Evolutionary conservation across 64 coral and sea anemone species (phyloP), one percentile per base, ranked within the genome.

Genomic region (Pocillopora verrucosa): DNA sequence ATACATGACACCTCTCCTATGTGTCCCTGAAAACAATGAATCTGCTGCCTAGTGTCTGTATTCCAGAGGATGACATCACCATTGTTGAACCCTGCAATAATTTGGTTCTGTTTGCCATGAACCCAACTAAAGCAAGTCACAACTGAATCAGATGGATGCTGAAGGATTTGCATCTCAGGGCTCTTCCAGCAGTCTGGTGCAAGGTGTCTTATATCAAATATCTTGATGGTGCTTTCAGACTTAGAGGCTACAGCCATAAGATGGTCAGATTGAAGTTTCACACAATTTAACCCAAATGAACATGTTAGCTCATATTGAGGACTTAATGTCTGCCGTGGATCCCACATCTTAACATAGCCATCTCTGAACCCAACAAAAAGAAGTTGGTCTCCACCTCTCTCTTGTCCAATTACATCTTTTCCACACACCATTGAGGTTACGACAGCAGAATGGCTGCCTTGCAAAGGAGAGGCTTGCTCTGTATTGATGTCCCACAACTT

Each of bases 331-430:
- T 74, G 12, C 3, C 84, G 83, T 10, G 82, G 60, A 72, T 97
- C 95, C 95, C 91, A 97, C 7, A 97, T 80, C 78, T 88, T 93
- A 11, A 97, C 86, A 30, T 84, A 77, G 59, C 95, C 95, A 83
- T 93, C 88, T 72, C 95, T 88, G 51, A 72, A 90, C 10, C 87
- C 95, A 36, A 93, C 84, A 83, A 68, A 88, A 22, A 96, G 59
- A 13, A 90, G 60, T n/a, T 19, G 20, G 16, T 22, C 58, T 17
- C 22, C 20, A 11, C 76, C 89, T 88, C 85, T 88, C 37, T 60
- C 88, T 26, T 92, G 73, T 25, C 74, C 86, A 62, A 95, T 56
- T 10, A 75, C 36, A 75, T 89, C 74, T 7, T 67, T 69, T 11
- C 94, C 87, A 93, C 80, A 90, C 11, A 85, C 13, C 58, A 96